Evolutionary conservation across 1,140 invertebrate species (phyloP), one percentile per base, ranked within the genome.

Genomic region (Megalonaias nervosa): DNA sequence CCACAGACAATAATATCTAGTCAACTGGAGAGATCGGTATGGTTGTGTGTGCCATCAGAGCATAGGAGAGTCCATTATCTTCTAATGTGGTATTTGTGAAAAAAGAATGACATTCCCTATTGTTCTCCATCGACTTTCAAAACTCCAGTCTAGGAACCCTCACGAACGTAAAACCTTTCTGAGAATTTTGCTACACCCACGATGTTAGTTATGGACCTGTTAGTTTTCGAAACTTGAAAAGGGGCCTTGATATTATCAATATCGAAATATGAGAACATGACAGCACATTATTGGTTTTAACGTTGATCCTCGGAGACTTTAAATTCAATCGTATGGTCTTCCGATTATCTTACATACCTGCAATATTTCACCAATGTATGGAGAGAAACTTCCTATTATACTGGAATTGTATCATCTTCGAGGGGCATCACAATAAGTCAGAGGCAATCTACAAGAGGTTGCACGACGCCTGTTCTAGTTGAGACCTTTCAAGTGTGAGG

Each of bases 81-180:
- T 31, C 31, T 5, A 31, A 31, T 31, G 31, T 31, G 31, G 5
- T 31, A 31, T 31, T 31, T 31, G 31, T 31, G 31, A n/a, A 31
- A 0, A 84, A 92, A 83, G 91, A 90, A 19, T 77, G 84, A 26
- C n/a, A n/a, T n/a, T n/a, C n/a, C n/a, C 81, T 91, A 59, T 74
- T 92, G 57, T 85, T 93, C 48, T 92, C 92, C 84, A 89, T 86
- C 11, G 92, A 93, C 85, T 93, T 91, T 85, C 91, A 82, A 62
- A 75, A 65, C 60, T 59, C 82, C 16, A 87, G 84, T 73, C 16
- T 66, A 55, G 26, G 55, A 4, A 81, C 82, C 14, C 16, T 69
- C 19, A 80, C 73, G 67, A 70, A 80, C 56, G 31, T 4, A 19
- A 64, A 76, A n/a, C 77, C 81, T 1, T 26, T 81, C 3, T 55